These are phyloP conservation scores for Dascyllus trimaculatus DNA, from an alignment of 2,113 vertebrate genomes.

Conservation along the genomic window DNA sequence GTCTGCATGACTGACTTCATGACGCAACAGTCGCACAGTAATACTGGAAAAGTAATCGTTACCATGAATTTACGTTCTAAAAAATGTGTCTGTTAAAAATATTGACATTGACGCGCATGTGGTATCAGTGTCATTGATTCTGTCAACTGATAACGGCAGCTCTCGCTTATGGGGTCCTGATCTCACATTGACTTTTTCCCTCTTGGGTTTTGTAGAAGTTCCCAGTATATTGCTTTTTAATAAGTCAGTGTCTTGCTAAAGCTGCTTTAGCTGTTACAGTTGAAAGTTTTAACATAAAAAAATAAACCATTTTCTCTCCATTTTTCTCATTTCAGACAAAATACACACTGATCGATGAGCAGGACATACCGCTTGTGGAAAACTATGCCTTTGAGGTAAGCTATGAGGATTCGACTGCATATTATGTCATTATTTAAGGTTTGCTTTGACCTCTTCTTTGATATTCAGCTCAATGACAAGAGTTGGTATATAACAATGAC, in stretches of 20 bases:
- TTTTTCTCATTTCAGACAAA: constrained; percentile 89
- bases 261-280: not conserved
- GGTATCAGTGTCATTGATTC: too few relatives aligned
- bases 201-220: too few relatives aligned
- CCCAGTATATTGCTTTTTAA: too few relatives aligned
- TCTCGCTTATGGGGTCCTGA: too few relatives aligned
- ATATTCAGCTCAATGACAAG: not conserved
- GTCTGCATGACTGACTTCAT: too few relatives aligned
- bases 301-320: not conserved
- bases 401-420: not conserved
- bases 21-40: too few relatives aligned
- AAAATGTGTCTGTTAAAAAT: too few relatives aligned
- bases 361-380: constrained; percentile 98
- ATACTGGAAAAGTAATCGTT: too few relatives aligned
- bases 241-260: not conserved
- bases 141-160: too few relatives aligned
- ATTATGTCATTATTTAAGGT: not conserved
- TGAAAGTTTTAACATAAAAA: not conserved
- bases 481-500: not conserved
- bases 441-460: not conserved
- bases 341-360: constrained; percentile 97
- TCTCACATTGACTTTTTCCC: too few relatives aligned
- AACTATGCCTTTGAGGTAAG: constrained; percentile 98
- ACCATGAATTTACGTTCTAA: too few relatives aligned
- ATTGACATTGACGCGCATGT: too few relatives aligned